Base-by-base conservation (phyloP, 2,888 invertebrate genomes). In the Folsomia candida region DNA sequence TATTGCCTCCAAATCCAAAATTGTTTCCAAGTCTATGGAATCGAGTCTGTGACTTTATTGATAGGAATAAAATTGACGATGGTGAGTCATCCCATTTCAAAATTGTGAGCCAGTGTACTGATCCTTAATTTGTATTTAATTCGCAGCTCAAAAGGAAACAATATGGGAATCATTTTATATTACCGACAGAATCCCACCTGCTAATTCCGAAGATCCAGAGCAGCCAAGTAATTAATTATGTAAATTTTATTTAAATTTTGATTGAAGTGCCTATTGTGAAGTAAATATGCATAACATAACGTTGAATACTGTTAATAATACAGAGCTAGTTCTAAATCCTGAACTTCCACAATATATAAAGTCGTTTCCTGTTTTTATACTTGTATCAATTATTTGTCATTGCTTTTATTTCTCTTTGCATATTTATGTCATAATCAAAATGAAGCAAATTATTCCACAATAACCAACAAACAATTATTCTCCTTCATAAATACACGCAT, bases 141-240 rank as follows among this genome's bases (percentile, higher is more conserved):
- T 73, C 74, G 2, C 71, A 79, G 79, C 69, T 59, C 67, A 73
- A 57, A 69, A 70, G 71, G 72, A 77, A 28, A 68, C 69, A 64
- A 67, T 79, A 70, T 79, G 79, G 79, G 69, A 29, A 62, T 71
- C 70, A 26, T 70, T 79, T 72, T 67, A 61, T 67, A 71, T n/a
- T n/a, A n/a, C n/a, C n/a, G n/a, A n/a, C n/a, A n/a, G n/a, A n/a
- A n/a, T n/a, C n/a, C n/a, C 67, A 70, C 72, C 37, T 37, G 6
- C 37, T 11, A 4, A 25, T 25, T 9, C 51, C 6, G 27, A 65
- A 51, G n/a, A 57, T 67, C 69, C 66, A 72, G 72, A 72, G 26
- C 67, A 61, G 67, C 27, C 26, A 64, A 62, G 64, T 47, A 58
- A 54, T 54, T 60, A 70, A 65, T 67, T 68, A 57, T 69, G 66